phyloP scores from a whole-genome alignment of 2,888 invertebrate species.

The Muscina levida region DNA sequence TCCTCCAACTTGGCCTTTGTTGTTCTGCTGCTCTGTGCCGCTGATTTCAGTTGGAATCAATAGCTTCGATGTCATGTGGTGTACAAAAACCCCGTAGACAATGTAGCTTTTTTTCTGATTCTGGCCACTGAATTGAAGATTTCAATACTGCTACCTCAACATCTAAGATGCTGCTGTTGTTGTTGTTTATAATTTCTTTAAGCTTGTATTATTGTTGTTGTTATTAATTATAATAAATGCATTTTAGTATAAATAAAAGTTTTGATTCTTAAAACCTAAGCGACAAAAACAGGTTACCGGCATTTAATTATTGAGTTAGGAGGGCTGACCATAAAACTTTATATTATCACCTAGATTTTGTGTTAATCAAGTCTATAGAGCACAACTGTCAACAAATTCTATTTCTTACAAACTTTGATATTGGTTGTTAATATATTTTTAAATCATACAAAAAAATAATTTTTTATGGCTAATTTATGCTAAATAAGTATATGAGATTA shows the following conservation, averaged over 20 bases:
- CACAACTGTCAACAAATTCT: no score
- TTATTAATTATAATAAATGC: conserved; percentile 22
- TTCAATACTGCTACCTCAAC: no score
- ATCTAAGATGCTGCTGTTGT: background rate
- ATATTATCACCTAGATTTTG: no score
- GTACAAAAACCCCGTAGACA: background rate
- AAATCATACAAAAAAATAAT: no score
- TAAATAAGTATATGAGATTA: no score
- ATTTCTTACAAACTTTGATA: no score
- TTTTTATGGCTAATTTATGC: no score
- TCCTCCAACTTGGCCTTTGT: conserved; percentile 12
- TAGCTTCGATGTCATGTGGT: background rate
- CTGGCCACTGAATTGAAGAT: conserved; percentile 1
- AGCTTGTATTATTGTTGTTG: background rate
- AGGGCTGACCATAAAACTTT: no score
- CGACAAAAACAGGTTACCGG: background rate
- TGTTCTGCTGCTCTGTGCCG: background rate
- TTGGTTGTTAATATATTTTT: no score
- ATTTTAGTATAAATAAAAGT: background rate
- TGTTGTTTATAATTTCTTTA: background rate
- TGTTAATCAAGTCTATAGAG: no score
- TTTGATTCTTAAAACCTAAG: background rate
- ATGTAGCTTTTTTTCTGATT: background rate
- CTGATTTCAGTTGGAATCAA: background rate
- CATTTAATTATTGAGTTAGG: background rate